These are phyloP conservation scores for Delphinus delphis DNA, from an alignment of 2,113 vertebrate species.

Conservation along the genomic window DNA sequence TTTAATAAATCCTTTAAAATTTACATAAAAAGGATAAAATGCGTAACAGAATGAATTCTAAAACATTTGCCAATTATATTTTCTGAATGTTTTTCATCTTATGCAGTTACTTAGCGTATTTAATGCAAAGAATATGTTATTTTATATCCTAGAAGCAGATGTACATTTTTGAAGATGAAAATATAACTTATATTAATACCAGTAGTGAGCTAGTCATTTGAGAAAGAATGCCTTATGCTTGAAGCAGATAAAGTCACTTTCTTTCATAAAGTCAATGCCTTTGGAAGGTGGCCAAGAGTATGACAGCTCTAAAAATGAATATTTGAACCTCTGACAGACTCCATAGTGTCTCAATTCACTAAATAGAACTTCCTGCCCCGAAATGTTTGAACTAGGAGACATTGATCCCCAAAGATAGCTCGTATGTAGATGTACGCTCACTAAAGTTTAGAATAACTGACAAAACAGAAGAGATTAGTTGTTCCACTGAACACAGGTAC, in stretches of 20 bases:
- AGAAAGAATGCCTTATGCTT: not conserved
- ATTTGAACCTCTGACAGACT: not conserved
- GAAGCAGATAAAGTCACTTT: not conserved
- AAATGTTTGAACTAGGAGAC: not conserved
- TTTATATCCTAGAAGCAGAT: not conserved
- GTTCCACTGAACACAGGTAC: not conserved
- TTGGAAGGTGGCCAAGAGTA: not conserved
- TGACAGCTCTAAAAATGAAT: not conserved
- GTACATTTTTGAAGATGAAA: not conserved
- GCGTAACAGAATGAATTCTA: not conserved
- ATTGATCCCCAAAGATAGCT: not conserved
- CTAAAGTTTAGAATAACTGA: conserved; percentile 9
- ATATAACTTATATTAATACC: not conserved
- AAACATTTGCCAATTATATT: not conserved
- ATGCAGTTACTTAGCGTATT: not conserved
- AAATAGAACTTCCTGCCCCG: not conserved
- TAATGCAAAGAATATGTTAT: not conserved
- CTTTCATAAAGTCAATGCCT: not conserved
- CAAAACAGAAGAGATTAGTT: not conserved
- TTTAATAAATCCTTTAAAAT: not conserved
- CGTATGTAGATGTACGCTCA: not conserved
- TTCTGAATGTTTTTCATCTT: not conserved
- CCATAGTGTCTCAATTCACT: not conserved
- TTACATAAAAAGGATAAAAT: not conserved
- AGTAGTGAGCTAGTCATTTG: not conserved